These are phyloP conservation scores for Lasioglossum zephyrum DNA, from an alignment of 2,888 invertebrate genomes.

Conservation along the genomic window DNA sequence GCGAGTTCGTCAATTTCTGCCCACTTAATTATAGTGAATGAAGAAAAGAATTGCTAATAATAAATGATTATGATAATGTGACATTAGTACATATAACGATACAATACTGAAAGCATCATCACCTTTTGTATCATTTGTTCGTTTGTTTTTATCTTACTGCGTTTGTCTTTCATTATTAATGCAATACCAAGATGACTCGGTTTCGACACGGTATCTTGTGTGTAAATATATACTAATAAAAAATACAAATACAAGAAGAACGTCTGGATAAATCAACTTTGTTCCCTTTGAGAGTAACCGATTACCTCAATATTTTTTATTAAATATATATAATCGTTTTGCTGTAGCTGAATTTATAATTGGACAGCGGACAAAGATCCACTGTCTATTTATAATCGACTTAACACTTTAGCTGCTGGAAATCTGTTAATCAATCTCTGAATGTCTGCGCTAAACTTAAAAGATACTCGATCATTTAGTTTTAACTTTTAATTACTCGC, in stretches of 20 bases:
- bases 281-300: neutral
- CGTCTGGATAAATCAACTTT: slow-evolving; percentile 15
- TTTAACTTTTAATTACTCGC: no score
- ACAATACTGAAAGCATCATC: slow-evolving; percentile 78
- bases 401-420: neutral
- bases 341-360: no score
- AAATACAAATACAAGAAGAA: slow-evolving; percentile 86
- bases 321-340: no score
- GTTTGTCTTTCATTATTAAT: slow-evolving; percentile 84
- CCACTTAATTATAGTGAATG: slow-evolving; percentile 75
- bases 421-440: neutral
- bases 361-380: no score
- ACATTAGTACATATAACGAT: slow-evolving; percentile 70
- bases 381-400: neutral
- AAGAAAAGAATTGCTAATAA: slow-evolving; percentile 68
- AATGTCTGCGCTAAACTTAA: neutral
- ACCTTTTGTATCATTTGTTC: slow-evolving; percentile 83
- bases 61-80: slow-evolving; percentile 72
- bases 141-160: slow-evolving; percentile 83
- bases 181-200: slow-evolving; percentile 81
- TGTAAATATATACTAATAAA: slow-evolving; percentile 83
- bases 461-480: neutral
- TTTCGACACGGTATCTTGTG: slow-evolving; percentile 79
- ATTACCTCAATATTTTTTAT: neutral
- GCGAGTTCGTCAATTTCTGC: slow-evolving; percentile 81